Base-by-base conservation (phyloP, 1,140 invertebrate genomes). In the Bombus soroeensis region DNA sequence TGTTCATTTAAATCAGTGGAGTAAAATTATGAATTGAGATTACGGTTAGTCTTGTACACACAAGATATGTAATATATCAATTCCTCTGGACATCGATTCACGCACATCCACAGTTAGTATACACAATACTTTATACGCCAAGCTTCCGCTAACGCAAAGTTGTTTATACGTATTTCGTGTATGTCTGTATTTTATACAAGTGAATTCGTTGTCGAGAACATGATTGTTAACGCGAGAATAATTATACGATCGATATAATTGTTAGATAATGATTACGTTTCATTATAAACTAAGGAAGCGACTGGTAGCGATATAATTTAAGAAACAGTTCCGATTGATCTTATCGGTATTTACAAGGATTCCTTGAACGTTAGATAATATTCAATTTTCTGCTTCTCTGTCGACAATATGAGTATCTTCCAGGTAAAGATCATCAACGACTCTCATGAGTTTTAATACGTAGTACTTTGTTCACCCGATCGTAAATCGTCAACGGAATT, bases 151-250 rank as follows among this genome's bases (percentile, higher is more conserved):
- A 71, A 34, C n/a, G n/a, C 13, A 6, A 53, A 77, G n/a, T 64
- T 41, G 62, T 37, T 68, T 77, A 83, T 83, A 34, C 8, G 2
- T 32, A 66, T 70, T 76, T 76, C n/a, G 32, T 43, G 47, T 25
- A 22, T 6, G 8, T 8, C 6, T 74, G 47, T 10, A 47, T 1
- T 57, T 70, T 78, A 59, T 70, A 22, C 71, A 71, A 71, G 53
- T 10, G 70, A 81, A 41, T 81, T 53, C 28, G 25, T 34, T 15
- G 18, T 1, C 10, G 13, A 37, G 32, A 43, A 43, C 39, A 64
- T 13, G 3, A 18, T 70, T 15, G 77, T 82, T 74, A 82, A 74
- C 15, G 32, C 28, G 39, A 59, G 70, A 9, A 77, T 77, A 77
- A 70, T 77, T 70, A 70, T 41, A 5, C 12, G 13, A 28, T 12